phyloP scores from a whole-genome alignment of 1,140 invertebrate species.

The Drosophila malerkotliana region DNA sequence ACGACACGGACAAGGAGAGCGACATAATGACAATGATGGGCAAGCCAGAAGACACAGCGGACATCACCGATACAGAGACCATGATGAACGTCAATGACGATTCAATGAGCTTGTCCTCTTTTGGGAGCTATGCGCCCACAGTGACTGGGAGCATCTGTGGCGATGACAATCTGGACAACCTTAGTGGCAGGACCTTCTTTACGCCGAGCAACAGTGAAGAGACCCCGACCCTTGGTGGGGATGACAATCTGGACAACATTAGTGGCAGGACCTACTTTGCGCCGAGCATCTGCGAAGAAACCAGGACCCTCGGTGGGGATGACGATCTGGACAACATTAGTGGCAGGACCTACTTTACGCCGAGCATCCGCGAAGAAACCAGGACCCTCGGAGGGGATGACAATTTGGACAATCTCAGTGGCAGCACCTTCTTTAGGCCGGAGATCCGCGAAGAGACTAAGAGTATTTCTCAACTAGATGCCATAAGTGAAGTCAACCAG shows the following conservation, averaged over 20 bases:
- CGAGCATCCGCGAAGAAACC: background rate
- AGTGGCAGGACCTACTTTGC: conserved; percentile 25
- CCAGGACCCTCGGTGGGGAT: background rate
- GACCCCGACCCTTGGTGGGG: background rate
- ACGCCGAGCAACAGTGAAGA: background rate
- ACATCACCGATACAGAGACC: conserved; percentile 28
- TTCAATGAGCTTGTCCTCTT: conserved; percentile 27
- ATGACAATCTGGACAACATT: conserved; percentile 19
- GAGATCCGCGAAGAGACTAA: background rate
- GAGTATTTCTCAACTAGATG: background rate
- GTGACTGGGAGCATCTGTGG: background rate
- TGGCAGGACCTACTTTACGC: conserved; percentile 14
- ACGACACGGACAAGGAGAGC: conserved; percentile 1
- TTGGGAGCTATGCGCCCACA: conserved; percentile 3
- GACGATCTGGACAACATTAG: conserved; percentile 33
- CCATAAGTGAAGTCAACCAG: background rate
- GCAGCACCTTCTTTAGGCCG: conserved; percentile 13
- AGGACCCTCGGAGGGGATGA: background rate
- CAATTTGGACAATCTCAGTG: conserved; percentile 33
- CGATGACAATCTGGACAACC: conserved; percentile 16
- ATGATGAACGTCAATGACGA: conserved; percentile 24
- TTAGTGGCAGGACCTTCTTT: conserved; percentile 23
- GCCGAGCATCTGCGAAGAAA: background rate
- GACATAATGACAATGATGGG: background rate
- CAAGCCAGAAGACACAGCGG: conserved; percentile 5